phyloP scores from a whole-genome alignment of 2,888 invertebrate species.

The Phaonia tiefii region DNA sequence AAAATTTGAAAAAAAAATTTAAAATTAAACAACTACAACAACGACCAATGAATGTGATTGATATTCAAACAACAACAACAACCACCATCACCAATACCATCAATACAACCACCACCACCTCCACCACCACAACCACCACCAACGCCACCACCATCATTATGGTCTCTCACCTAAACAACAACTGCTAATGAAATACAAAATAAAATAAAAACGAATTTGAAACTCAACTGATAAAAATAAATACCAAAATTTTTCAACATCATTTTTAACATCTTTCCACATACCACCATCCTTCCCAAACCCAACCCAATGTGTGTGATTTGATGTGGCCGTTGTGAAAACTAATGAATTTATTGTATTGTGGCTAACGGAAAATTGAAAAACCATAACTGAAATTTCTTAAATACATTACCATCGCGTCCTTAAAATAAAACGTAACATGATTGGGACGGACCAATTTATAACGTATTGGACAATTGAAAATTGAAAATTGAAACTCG shows the following conservation, averaged over 20 bases:
- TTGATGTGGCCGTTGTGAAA: slow-evolving; percentile 8
- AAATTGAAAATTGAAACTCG: slow-evolving; percentile 43
- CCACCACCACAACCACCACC: not conserved
- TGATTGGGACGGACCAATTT: too few species aligned
- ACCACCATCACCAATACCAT: too few species aligned
- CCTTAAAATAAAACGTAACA: too few species aligned
- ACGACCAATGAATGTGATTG: too few species aligned
- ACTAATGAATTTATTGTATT: slow-evolving; percentile 23
- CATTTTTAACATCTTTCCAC: not conserved
- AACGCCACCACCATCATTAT: not conserved
- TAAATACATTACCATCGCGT: slow-evolving; percentile 68
- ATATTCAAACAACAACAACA: too few species aligned
- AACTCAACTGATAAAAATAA: not conserved
- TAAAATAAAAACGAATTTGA: too few species aligned
- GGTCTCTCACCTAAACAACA: not conserved
- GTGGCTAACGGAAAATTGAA: not conserved
- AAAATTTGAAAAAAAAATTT: not conserved
- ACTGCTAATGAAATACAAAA: not conserved
- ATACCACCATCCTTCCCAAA: not conserved
- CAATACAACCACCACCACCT: not conserved
- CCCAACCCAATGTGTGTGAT: not conserved
- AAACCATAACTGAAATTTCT: not conserved
- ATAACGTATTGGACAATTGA: too few species aligned
- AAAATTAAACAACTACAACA: not conserved
- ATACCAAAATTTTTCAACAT: not conserved